phyloP scores from a whole-genome alignment of 2,113 vertebrate genomes.

The Herpailurus yagouaroundi region DNA sequence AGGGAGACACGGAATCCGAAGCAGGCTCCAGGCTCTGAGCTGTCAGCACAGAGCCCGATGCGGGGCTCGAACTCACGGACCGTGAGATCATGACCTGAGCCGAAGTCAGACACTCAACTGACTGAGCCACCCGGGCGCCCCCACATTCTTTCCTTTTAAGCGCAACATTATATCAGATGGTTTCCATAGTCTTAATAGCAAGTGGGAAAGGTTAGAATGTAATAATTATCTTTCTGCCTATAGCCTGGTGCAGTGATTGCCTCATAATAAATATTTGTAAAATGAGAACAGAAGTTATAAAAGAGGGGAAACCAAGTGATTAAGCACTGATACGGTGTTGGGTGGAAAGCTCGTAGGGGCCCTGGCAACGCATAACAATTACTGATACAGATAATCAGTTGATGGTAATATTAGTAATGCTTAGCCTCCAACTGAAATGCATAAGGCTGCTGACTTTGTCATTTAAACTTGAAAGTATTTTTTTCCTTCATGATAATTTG shows the following conservation, averaged over 20 bases:
- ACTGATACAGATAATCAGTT: not conserved
- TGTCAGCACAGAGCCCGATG: too few species aligned
- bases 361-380: not conserved
- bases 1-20: too few species aligned
- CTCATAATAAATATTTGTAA: conserved; percentile 11
- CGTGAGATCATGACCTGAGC: too few species aligned
- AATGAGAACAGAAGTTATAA: not conserved
- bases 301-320: not conserved
- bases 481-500: not conserved
- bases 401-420: not conserved
- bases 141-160: not conserved
- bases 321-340: not conserved
- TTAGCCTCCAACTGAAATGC: not conserved
- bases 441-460: not conserved
- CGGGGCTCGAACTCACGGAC: too few species aligned
- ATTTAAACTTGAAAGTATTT: not conserved
- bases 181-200: not conserved
- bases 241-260: not conserved
- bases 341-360: not conserved
- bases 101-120: too few species aligned
- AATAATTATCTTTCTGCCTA: not conserved
- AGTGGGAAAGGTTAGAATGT: not conserved
- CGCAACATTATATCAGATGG: not conserved
- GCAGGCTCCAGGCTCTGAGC: too few species aligned
- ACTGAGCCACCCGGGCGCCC: too few species aligned